Evolutionary conservation across 1,140 invertebrate species (phyloP).

Genomic region (Globodera ellingtonae): DNA sequence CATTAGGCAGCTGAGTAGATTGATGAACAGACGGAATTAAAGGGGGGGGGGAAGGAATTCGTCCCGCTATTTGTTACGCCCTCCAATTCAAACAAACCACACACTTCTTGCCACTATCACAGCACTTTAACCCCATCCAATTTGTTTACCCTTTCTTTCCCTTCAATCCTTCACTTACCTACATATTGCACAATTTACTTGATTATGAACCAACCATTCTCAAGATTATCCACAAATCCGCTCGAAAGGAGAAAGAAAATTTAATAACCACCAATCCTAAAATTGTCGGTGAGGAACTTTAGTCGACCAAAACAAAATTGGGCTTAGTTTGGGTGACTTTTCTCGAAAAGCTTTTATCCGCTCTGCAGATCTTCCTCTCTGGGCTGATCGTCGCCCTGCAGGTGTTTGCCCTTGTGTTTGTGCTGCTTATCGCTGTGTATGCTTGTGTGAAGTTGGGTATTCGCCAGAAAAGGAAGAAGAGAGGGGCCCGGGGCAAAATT

Average conservation of each 20-base stretch:
- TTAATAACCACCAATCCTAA: neutral
- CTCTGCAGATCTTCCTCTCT: constrained; percentile 32
- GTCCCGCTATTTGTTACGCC: neutral
- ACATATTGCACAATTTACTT: neutral
- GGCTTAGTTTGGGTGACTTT: neutral
- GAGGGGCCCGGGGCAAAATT: constrained; percentile 3
- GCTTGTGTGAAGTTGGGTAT: constrained; percentile 32
- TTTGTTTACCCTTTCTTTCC: neutral
- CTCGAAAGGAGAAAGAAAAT: constrained; percentile 16
- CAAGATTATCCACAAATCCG: neutral
- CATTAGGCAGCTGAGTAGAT: constrained; percentile 29
- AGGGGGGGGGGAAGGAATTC: neutral
- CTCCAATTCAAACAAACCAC: neutral
- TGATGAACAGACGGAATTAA: constrained; percentile 20
- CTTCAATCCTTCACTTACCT: neutral
- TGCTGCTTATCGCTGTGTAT: constrained; percentile 33
- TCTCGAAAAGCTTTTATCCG: constrained; percentile 12
- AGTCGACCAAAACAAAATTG: neutral
- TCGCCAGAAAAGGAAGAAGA: constrained; percentile 13
- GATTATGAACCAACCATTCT: neutral
- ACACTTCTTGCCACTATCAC: neutral
- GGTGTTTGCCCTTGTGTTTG: constrained; percentile 31
- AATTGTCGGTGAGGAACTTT: no score
- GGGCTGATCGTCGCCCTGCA: constrained; percentile 31
- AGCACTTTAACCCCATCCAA: neutral